Conservation (phyloP, 2,888 invertebrate genomes). For the Hirtodrosophila alboralis region DNA sequence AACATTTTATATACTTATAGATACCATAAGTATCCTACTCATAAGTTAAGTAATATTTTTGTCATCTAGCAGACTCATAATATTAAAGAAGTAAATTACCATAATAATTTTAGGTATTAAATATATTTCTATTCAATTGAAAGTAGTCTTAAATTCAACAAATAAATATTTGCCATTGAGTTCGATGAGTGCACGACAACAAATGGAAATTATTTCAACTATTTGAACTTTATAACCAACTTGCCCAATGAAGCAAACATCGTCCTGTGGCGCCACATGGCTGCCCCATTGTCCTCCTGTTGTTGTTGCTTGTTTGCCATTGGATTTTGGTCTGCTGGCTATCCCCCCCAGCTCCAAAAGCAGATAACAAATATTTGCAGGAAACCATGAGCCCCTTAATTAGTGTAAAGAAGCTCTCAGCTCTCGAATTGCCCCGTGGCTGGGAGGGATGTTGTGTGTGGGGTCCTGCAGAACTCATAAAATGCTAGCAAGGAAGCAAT, state of each 20-base stretch:
- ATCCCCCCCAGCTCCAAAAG: conserved; percentile 47
- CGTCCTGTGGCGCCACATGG: conserved; percentile 69
- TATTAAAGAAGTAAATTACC: too few relatives aligned
- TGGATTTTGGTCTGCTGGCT: conserved; percentile 61
- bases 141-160: not conserved
- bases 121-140: too few relatives aligned
- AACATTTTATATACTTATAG: too few relatives aligned
- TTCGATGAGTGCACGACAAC: conserved; percentile 27
- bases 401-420: conserved; percentile 74
- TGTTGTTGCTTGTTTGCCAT: conserved; percentile 50
- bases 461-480: conserved; percentile 55
- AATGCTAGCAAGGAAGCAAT: conserved; percentile 77
- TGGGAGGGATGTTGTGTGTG: not conserved
- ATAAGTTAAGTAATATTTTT: too few relatives aligned
- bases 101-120: too few relatives aligned
- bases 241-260: conserved; percentile 64
- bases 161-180: not conserved
- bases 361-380: conserved; percentile 78
- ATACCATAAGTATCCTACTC: too few relatives aligned
- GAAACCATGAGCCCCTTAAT: conserved; percentile 81
- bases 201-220: conserved; percentile 69
- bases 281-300: conserved; percentile 50
- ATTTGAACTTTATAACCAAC: conserved; percentile 72
- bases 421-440: conserved; percentile 17
- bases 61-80: too few relatives aligned